phyloP scores from a whole-genome alignment of 1,140 invertebrate species.

The Drosophila rhopaloa region DNA sequence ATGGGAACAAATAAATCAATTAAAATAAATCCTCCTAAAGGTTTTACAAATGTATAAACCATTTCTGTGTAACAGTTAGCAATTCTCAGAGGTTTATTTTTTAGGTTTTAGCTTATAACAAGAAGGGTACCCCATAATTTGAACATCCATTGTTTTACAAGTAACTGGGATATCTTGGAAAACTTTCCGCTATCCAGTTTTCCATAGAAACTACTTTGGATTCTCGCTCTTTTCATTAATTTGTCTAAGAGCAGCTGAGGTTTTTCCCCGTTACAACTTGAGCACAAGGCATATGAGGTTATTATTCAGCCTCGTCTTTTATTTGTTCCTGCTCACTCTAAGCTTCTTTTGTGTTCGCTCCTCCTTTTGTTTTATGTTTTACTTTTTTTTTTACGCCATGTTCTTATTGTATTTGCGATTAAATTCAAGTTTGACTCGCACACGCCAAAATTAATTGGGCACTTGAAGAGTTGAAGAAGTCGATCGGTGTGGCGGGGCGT shows the following conservation, averaged over 20 bases:
- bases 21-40: too few relatives aligned
- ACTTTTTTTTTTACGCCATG: conserved; percentile 18
- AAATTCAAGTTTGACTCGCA: conserved; percentile 61
- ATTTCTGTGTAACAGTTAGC: too few relatives aligned
- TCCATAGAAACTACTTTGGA: conserved; percentile 1
- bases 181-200: background rate
- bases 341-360: conserved; percentile 27
- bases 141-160: background rate
- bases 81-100: too few relatives aligned
- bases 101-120: background rate
- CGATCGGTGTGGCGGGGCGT: background rate
- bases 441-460: conserved; percentile 65
- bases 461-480: conserved; percentile 53
- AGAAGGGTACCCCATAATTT: too few relatives aligned
- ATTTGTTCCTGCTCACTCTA: conserved; percentile 1
- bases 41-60: too few relatives aligned
- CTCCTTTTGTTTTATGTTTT: background rate
- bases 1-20: too few relatives aligned
- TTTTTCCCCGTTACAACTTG: background rate
- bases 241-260: conserved; percentile 14
- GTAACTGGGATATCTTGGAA: background rate
- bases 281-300: conserved; percentile 15
- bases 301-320: conserved; percentile 17
- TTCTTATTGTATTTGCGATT: conserved; percentile 42
- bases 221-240: conserved; percentile 13